Evolutionary conservation across 2,797 vertebrate species (phyloP).

Genomic region (Catamblyrhynchus diadema): DNA sequence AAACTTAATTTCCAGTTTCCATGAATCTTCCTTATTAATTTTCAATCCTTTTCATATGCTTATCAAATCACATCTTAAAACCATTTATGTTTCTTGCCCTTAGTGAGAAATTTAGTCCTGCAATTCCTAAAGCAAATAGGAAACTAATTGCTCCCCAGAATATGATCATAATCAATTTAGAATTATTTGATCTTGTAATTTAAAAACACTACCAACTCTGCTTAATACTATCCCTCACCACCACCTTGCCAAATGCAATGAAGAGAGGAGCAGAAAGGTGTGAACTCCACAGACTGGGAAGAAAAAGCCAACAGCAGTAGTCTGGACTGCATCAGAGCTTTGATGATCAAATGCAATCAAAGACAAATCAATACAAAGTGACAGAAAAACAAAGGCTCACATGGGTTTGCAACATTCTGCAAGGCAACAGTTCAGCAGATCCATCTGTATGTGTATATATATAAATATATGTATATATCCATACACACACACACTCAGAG

Average conservation of each 20-base stretch:
- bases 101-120: neutral
- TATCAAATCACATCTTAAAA: neutral
- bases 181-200: neutral
- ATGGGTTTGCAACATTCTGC: neutral
- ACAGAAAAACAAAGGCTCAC: neutral
- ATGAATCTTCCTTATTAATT: neutral
- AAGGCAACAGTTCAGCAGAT: neutral
- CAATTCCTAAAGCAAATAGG: neutral
- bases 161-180: neutral
- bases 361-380: neutral
- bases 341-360: neutral
- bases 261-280: neutral
- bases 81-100: neutral
- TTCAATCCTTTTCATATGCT: neutral
- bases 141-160: neutral
- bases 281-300: neutral
- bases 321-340: neutral
- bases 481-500: neutral
- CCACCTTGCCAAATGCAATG: neutral
- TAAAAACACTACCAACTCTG: neutral
- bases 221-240: neutral
- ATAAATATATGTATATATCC: too few species aligned
- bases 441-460: neutral
- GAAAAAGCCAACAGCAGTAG: neutral
- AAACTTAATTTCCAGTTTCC: conserved; percentile 18